Evolutionary conservation across 1,140 invertebrate genomes (phyloP).

Genomic region (Psilanteris sp.): DNA sequence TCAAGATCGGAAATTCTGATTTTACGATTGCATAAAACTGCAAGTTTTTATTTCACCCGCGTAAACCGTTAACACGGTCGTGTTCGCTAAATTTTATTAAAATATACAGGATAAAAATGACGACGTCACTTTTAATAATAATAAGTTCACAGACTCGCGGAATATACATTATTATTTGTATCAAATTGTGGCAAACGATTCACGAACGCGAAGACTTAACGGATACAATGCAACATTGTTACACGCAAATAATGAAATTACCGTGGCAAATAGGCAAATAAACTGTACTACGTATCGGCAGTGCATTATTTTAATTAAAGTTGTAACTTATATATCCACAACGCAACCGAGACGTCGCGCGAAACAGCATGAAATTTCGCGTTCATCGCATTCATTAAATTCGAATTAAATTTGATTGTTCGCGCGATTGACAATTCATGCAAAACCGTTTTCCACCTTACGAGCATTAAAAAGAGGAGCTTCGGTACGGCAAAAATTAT

Average conservation of each 20-base stretch:
- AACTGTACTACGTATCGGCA: not conserved
- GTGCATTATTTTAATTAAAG: slow-evolving; percentile 24
- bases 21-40: not conserved
- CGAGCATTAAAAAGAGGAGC: not conserved
- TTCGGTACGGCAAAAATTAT: no score
- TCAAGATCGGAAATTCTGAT: slow-evolving; percentile 27
- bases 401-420: no score
- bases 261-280: slow-evolving; percentile 15
- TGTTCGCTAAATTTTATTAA: no score
- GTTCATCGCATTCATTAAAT: slow-evolving; percentile 3
- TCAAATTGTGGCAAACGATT: slow-evolving; percentile 3
- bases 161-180: no score
- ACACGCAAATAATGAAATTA: slow-evolving; percentile 4
- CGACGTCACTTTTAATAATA: no score
- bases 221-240: slow-evolving; percentile 1
- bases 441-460: slow-evolving; percentile 3
- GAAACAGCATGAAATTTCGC: no score
- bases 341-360: no score
- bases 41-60: no score
- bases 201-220: slow-evolving; percentile 2
- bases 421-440: not conserved
- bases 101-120: no score
- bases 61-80: no score
- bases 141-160: no score
- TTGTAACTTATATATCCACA: slow-evolving; percentile 12